Base-by-base conservation (phyloP, 2,888 invertebrate genomes). In the Acrobasis consociella region DNA sequence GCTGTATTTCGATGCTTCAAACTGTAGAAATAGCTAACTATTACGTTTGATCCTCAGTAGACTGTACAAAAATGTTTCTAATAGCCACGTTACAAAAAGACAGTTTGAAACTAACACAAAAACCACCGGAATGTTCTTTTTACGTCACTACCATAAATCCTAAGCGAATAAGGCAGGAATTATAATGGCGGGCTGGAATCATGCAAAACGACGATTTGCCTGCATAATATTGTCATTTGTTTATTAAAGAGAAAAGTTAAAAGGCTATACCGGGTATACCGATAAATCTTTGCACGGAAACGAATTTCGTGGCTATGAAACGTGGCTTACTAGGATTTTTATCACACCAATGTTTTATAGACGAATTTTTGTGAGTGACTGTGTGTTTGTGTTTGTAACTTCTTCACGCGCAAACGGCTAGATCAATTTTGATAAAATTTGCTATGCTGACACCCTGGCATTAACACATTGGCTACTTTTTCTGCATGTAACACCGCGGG, bases 201-300 rank as follows among this genome's bases (percentile, higher is more conserved):
- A 75, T 73, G 72, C 72, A 68, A 76, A 72, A 67, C 70, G 72
- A 70, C 73, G 70, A 75, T 78, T 76, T 75, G 70, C 67, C 70
- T 62, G 65, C 67, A 67, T 69, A 67, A 67, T 67, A 69, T 59
- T 38, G 49, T 63, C 56, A 64, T 64, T 64, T 55, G 64, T 62
- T 66, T 60, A 58, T 62, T 60, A 60, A 62, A 55, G 53, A 62
- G 62, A 62, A 64, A 63, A 62, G 62, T 65, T 64, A 58, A 62
- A 60, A 60, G 39, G 53, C 52, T 49, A 16, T 37, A 49, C 49
- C 49, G 52, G 46, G 11, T 49, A 53, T 53, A 51, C 42, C 59
- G 53, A 61, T 61, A 53, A 53, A 53, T 60, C 59, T 60, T 38
- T 38, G 17, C 15, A 15, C 15, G 42, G 49, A 61, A 61, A 39